Evolutionary conservation across 2,113 vertebrate genomes (phyloP).

Genomic region (Meles meles): DNA sequence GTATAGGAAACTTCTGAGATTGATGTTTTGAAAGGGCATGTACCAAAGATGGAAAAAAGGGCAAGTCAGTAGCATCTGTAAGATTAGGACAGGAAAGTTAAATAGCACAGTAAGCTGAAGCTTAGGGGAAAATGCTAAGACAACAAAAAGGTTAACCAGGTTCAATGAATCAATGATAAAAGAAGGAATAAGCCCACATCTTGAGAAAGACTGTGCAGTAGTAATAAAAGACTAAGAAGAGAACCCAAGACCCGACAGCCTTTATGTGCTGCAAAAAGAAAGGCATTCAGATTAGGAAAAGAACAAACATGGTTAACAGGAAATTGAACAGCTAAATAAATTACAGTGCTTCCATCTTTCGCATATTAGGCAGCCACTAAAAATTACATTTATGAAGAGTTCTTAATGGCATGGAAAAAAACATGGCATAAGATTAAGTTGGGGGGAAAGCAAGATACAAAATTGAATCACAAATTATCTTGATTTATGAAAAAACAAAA

Average conservation of each 20-base stretch:
- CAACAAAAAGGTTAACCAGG: constrained; percentile 54
- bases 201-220: constrained; percentile 10
- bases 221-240: neutral
- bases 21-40: constrained; percentile 50
- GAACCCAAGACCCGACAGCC: neutral
- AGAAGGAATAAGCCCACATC: neutral
- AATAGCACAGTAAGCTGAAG: constrained; percentile 45
- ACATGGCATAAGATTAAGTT: neutral
- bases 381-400: constrained; percentile 24
- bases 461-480: constrained; percentile 50
- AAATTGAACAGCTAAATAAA: constrained; percentile 58
- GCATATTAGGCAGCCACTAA: constrained; percentile 34
- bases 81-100: constrained; percentile 61
- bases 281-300: neutral
- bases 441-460: neutral
- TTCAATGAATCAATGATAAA: constrained; percentile 23
- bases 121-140: constrained; percentile 59
- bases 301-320: constrained; percentile 8
- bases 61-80: neutral
- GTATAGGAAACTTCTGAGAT: neutral
- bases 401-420: constrained; percentile 22
- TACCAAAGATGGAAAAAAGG: neutral
- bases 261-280: constrained; percentile 4
- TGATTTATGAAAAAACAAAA: constrained; percentile 45
- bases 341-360: constrained; percentile 19